Evolutionary conservation across 2,888 invertebrate genomes (phyloP).

Genomic region (Icerya purchasi): DNA sequence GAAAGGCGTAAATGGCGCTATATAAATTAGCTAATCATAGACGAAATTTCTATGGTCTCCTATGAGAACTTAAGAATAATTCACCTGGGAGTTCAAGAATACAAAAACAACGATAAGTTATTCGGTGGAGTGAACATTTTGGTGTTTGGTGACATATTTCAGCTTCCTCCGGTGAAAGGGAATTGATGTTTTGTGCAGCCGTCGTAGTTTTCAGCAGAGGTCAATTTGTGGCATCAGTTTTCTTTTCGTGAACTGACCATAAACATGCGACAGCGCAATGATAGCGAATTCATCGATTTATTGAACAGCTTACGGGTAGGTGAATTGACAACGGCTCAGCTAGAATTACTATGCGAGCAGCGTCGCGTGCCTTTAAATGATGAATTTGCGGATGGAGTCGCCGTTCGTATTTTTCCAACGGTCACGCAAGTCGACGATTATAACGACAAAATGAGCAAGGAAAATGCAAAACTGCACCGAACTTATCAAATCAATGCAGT

Average conservation of each 20-base stretch:
- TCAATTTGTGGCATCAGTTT: too few relatives aligned
- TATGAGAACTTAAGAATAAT: slow-evolving; percentile 19
- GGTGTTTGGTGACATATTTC: slow-evolving; percentile 22
- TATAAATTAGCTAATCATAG: slow-evolving; percentile 18
- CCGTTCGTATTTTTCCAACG: slow-evolving; percentile 5
- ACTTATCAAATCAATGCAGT: too few relatives aligned
- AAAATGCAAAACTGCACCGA: too few relatives aligned
- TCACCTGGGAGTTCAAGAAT: slow-evolving; percentile 19
- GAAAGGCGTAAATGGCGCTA: too few relatives aligned
- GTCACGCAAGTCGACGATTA: slow-evolving; percentile 7
- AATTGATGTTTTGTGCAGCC: not conserved
- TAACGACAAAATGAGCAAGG: slow-evolving; percentile 7
- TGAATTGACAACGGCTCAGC: not conserved
- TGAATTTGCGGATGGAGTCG: slow-evolving; percentile 6
- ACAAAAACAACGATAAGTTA: slow-evolving; percentile 22
- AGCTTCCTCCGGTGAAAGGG: slow-evolving; percentile 21
- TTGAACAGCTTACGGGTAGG: too few relatives aligned
- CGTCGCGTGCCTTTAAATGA: too few relatives aligned
- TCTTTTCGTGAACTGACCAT: slow-evolving; percentile 14
- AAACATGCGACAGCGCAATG: too few relatives aligned
- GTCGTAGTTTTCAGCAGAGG: too few relatives aligned
- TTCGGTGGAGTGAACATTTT: slow-evolving; percentile 22
- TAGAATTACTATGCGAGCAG: too few relatives aligned
- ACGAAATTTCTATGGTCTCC: slow-evolving; percentile 20
- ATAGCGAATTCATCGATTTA: too few relatives aligned